A percentile compares a stretch with the other conserved stretches of the same genome.
phyloP scores from a whole-genome alignment of 1,140 invertebrate genomes.

The Neodiprion lecontei region DNA sequence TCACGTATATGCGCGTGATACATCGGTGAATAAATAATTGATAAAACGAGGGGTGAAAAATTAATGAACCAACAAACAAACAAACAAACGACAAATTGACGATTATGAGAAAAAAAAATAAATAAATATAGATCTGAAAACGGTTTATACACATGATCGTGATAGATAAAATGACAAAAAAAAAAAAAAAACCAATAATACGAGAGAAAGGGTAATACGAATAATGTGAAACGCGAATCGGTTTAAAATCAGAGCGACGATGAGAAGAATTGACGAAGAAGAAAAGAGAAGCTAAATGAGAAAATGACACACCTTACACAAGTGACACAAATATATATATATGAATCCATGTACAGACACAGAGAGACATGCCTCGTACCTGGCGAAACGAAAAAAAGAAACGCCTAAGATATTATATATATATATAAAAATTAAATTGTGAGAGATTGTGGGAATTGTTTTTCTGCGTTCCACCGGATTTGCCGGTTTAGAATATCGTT shows the following conservation, averaged over 20 bases:
- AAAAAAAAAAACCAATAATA: slow-evolving; percentile 38
- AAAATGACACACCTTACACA: slow-evolving; percentile 30
- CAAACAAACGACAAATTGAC: slow-evolving; percentile 27
- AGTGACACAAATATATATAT: slow-evolving; percentile 39
- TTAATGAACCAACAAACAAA: not conserved
- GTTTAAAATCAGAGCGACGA: slow-evolving; percentile 29
- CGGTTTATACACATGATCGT: slow-evolving; percentile 33
- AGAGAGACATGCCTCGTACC: slow-evolving; percentile 32
- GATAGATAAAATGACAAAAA: slow-evolving; percentile 37
- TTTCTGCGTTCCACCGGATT: slow-evolving; percentile 47
- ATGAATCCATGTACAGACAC: slow-evolving; percentile 31
- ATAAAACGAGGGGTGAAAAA: slow-evolving; percentile 32
- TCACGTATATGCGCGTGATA: too few species aligned
- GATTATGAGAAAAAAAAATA: slow-evolving; percentile 21
- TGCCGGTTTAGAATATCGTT: slow-evolving; percentile 31
- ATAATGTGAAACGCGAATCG: too few species aligned
- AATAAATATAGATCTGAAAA: too few species aligned
- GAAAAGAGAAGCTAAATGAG: slow-evolving; percentile 35
- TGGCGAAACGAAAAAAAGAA: slow-evolving; percentile 35
- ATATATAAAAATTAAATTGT: slow-evolving; percentile 50
- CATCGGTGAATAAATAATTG: too few species aligned
- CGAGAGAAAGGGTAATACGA: slow-evolving; percentile 31
- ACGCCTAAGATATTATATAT: slow-evolving; percentile 34
- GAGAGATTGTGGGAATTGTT: slow-evolving; percentile 58
- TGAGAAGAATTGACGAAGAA: slow-evolving; percentile 37